These are phyloP conservation scores for Penaeus chinensis DNA, from an alignment of 1,140 invertebrate species.

Conservation along the genomic window DNA sequence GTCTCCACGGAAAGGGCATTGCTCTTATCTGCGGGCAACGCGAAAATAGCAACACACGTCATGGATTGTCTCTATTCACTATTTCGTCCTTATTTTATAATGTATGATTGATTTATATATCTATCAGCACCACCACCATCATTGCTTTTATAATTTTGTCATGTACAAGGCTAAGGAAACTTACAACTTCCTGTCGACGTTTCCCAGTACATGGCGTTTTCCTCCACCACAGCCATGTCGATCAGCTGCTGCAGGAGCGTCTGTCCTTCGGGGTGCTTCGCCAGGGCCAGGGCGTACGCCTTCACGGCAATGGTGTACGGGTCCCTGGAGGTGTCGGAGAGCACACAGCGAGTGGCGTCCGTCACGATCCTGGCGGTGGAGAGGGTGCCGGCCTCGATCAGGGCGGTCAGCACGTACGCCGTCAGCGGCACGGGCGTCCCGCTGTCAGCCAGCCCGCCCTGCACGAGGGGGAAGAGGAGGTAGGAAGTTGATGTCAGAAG, in stretches of 20 bases:
- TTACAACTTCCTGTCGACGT: slow-evolving; percentile 16
- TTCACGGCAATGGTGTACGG: slow-evolving; percentile 82
- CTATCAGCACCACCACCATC: no score
- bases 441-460: slow-evolving; percentile 73
- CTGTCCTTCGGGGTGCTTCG: slow-evolving; percentile 77
- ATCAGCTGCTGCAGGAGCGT: slow-evolving; percentile 70
- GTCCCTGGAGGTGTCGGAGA: slow-evolving; percentile 78
- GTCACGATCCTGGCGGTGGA: slow-evolving; percentile 71
- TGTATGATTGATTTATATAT: no score
- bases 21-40: slow-evolving; percentile 67
- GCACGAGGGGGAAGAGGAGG: not conserved
- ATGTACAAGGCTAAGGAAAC: not conserved
- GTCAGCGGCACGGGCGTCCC: slow-evolving; percentile 75
- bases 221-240: not conserved
- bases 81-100: not conserved
- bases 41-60: not conserved
- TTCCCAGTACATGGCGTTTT: slow-evolving; percentile 34
- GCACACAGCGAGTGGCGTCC: slow-evolving; percentile 67
- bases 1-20: slow-evolving; percentile 65
- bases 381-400: slow-evolving; percentile 73
- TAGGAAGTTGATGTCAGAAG: not conserved
- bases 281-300: slow-evolving; percentile 80
- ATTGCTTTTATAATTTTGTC: no score
- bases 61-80: not conserved
- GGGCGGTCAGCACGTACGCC: slow-evolving; percentile 76